A percentile compares a stretch with the other conserved stretches of the same genome.
Conservation (phyloP, 2,888 invertebrate species). For the Sipha maydis region DNA sequence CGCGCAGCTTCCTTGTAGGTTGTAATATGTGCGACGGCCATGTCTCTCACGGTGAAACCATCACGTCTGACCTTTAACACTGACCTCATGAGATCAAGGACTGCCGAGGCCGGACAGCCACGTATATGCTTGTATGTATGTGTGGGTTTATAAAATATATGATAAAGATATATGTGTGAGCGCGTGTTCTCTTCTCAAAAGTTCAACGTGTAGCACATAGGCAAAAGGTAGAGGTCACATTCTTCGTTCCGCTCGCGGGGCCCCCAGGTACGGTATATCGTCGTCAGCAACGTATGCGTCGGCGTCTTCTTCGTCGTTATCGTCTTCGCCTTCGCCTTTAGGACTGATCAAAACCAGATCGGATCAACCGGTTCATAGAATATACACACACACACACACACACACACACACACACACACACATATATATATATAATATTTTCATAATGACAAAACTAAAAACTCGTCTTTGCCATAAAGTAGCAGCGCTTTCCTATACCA, state of each 20-base stretch:
- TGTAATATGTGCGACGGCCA: conserved; percentile 43
- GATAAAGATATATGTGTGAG: not conserved
- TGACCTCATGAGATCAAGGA: conserved; percentile 61
- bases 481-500: not conserved
- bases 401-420: no score
- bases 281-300: not conserved
- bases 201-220: conserved; percentile 26
- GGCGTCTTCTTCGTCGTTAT: not conserved
- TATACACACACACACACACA: no score
- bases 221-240: conserved; percentile 60
- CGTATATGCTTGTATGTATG: not conserved
- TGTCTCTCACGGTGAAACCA: conserved; percentile 60
- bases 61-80: conserved; percentile 62
- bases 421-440: not conserved
- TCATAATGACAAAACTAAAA: conserved; percentile 33
- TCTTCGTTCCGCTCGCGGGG: conserved; percentile 54
- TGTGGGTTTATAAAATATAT: not conserved
- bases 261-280: conserved; percentile 43
- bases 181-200: conserved; percentile 37
- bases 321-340: conserved; percentile 46
- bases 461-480: conserved; percentile 28
- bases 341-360: conserved; percentile 60
- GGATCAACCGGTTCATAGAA: conserved; percentile 56
- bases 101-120: conserved; percentile 52
- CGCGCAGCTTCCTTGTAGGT: conserved; percentile 51